These are phyloP conservation scores for Nanorana parkeri DNA, from an alignment of 2,113 vertebrate genomes.

Conservation along the genomic window DNA sequence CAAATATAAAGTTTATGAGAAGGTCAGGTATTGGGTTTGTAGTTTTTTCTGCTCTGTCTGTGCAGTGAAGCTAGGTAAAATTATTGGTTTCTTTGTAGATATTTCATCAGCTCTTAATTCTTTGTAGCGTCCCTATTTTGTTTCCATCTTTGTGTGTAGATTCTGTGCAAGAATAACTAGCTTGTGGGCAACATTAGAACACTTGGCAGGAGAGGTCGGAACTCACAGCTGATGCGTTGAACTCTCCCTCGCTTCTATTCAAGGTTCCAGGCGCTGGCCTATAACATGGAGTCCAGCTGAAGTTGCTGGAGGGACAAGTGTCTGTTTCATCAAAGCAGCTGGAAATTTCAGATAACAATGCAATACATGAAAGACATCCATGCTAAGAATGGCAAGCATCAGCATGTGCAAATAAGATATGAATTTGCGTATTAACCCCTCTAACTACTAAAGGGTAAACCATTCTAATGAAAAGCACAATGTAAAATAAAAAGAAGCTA, in stretches of 20 bases:
- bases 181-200: slow-evolving; percentile 1
- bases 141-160: too few relatives aligned
- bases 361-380: not conserved
- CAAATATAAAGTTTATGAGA: too few relatives aligned
- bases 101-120: too few relatives aligned
- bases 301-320: slow-evolving; percentile 15
- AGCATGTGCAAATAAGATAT: not conserved
- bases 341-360: slow-evolving; percentile 33
- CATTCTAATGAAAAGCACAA: too few relatives aligned
- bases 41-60: too few relatives aligned
- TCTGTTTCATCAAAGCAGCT: slow-evolving; percentile 21
- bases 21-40: too few relatives aligned
- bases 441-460: too few relatives aligned
- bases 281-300: not conserved
- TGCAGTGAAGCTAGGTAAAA: too few relatives aligned
- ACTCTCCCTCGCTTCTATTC: slow-evolving; percentile 2
- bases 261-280: slow-evolving; percentile 8
- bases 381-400: not conserved
- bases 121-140: too few relatives aligned
- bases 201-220: slow-evolving; percentile 10
- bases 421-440: too few relatives aligned
- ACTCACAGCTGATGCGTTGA: not conserved
- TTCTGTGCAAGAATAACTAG: not conserved
- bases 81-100: too few relatives aligned
- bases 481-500: too few relatives aligned